Evolutionary conservation across 1,140 invertebrate genomes (phyloP).

Genomic region (Theocolax elegans): DNA sequence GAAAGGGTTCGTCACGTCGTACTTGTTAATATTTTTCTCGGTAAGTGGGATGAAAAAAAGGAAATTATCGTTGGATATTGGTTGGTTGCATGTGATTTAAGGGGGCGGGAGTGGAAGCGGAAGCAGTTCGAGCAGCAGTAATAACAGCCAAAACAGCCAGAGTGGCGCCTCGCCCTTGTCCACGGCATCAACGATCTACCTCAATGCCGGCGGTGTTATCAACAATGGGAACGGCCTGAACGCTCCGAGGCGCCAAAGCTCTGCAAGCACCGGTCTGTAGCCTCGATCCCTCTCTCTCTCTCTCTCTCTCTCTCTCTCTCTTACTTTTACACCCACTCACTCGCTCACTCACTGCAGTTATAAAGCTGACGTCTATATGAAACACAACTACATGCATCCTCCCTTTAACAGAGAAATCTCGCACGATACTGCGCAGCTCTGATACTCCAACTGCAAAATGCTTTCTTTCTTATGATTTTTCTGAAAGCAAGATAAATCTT

Average conservation of each 20-base stretch:
- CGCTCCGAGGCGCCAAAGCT: constrained; percentile 55
- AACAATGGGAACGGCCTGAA: constrained; percentile 48
- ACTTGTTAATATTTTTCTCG: no score
- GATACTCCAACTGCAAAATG: no score
- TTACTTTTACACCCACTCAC: no score
- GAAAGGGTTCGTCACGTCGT: no score
- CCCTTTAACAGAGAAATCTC: no score
- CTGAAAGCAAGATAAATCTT: no score
- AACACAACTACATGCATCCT: no score
- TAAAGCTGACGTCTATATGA: no score
- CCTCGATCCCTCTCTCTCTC: constrained; percentile 38
- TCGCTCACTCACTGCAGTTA: no score
- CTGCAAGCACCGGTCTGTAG: constrained; percentile 64
- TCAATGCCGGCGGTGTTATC: constrained; percentile 50
- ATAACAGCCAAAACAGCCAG: constrained; percentile 65
- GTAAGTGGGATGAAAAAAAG: background rate
- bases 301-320: constrained; percentile 31
- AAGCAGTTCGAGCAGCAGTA: constrained; percentile 56
- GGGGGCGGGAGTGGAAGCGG: constrained; percentile 56
- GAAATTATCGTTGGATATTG: constrained; percentile 44
- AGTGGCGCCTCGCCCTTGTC: constrained; percentile 53
- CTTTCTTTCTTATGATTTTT: no score
- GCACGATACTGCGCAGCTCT: constrained; percentile 21
- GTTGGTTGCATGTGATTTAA: constrained; percentile 64
- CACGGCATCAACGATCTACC: constrained; percentile 51